Percentiles rank a stretch among this genome's conserved stretches.
Conservation (phyloP, 2,113 vertebrate species). For the Galbula dea region DNA sequence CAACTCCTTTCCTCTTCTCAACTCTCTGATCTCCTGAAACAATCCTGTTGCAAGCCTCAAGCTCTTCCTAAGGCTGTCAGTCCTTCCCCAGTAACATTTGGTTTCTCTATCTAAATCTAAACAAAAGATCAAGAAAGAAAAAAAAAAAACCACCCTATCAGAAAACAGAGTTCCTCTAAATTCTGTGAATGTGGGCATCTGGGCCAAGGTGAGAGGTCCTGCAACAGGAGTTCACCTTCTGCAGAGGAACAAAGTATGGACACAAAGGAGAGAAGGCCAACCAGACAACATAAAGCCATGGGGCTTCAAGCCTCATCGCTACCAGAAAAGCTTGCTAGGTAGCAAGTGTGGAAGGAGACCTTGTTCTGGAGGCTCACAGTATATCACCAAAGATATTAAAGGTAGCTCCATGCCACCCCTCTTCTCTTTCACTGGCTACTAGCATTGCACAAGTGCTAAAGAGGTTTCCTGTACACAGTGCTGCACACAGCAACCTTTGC, state of each 20-base stretch:
- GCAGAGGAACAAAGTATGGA: not conserved
- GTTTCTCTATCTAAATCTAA: not conserved
- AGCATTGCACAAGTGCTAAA: not conserved
- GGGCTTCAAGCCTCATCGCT: not conserved
- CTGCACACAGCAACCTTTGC: not conserved
- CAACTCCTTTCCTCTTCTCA: not conserved
- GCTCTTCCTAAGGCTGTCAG: not conserved
- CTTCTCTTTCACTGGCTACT: not conserved
- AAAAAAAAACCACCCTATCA: not conserved
- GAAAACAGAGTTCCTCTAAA: not conserved
- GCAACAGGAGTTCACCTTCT: not conserved
- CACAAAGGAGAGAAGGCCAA: not conserved
- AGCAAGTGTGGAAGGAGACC: not conserved
- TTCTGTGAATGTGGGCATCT: not conserved
- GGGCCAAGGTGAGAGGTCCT: not conserved
- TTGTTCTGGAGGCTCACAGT: not conserved
- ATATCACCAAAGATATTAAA: not conserved
- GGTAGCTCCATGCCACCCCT: not conserved
- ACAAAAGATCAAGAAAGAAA: not conserved
- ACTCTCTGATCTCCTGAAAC: too few species aligned
- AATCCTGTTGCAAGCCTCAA: not conserved
- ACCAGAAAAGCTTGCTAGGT: not conserved
- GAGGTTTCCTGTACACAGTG: not conserved
- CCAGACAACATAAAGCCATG: not conserved
- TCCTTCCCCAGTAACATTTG: not conserved